A percentile compares a stretch with the other conserved stretches of the same genome.
Conservation (phyloP, 2,888 invertebrate species). For the Apotomis betuletana region DNA sequence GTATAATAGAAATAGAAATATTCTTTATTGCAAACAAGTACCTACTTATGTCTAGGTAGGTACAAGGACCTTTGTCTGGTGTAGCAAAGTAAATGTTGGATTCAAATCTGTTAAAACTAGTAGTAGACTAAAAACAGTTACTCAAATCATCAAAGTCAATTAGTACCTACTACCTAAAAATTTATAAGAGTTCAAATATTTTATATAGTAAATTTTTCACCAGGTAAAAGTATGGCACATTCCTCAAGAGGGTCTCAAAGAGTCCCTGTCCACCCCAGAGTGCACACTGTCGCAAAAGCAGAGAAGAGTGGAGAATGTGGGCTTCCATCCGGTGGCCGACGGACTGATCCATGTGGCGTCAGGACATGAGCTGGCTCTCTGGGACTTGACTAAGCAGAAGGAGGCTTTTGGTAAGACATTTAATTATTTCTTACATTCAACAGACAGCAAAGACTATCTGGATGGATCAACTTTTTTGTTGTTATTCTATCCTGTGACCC, state of each 20-base stretch:
- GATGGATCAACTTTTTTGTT: too few relatives aligned
- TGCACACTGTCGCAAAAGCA: constrained; percentile 93
- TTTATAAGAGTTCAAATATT: not conserved
- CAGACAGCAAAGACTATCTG: too few relatives aligned
- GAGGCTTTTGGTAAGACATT: constrained; percentile 87
- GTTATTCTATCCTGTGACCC: too few relatives aligned
- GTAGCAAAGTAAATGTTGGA: too few relatives aligned
- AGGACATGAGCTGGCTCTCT: constrained; percentile 90
- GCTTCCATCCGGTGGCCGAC: constrained; percentile 96
- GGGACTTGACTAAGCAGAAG: constrained; percentile 93
- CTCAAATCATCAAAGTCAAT: too few relatives aligned
- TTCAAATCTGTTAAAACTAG: too few relatives aligned
- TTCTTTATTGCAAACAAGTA: too few relatives aligned
- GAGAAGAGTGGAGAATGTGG: constrained; percentile 93
- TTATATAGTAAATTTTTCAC: constrained; percentile 23
- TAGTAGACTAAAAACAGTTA: too few relatives aligned
- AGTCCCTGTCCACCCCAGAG: constrained; percentile 90
- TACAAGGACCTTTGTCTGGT: too few relatives aligned
- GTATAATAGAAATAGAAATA: too few relatives aligned
- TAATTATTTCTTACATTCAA: not conserved
- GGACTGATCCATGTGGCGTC: constrained; percentile 94
- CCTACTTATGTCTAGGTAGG: too few relatives aligned
- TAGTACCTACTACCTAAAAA: too few relatives aligned
- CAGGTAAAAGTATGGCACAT: constrained; percentile 96
- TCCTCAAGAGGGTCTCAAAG: constrained; percentile 90